These are phyloP conservation scores for Hyalella azteca DNA, from an alignment of 2,888 invertebrate genomes.

Conservation along the genomic window DNA sequence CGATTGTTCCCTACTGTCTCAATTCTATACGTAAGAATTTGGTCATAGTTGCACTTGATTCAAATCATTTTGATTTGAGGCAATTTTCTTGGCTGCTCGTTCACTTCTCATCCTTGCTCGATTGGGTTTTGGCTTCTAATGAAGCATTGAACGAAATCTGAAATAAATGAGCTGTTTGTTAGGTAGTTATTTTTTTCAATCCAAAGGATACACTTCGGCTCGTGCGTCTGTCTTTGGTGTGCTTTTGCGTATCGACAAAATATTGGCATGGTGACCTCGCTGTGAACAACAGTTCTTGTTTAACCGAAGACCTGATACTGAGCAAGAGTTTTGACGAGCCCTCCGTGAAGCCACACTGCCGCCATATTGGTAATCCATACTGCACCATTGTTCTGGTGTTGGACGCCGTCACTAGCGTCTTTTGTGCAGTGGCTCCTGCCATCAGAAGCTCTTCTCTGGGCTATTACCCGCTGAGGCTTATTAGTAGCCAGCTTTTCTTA, in stretches of 20 bases:
- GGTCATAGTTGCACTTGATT: too few species aligned
- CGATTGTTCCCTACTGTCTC: too few species aligned
- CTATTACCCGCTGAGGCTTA: constrained; percentile 24
- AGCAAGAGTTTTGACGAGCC: constrained; percentile 22
- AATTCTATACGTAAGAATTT: too few species aligned
- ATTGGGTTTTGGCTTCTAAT: too few species aligned
- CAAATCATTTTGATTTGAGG: too few species aligned
- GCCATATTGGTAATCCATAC: constrained; percentile 30
- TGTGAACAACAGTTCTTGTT: background rate
- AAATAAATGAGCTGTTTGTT: too few species aligned
- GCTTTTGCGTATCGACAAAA: constrained; percentile 6
- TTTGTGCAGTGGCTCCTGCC: constrained; percentile 14
- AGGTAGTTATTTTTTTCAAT: too few species aligned
- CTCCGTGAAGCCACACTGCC: background rate
- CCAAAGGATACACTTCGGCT: too few species aligned
- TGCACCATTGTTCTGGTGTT: constrained; percentile 22
- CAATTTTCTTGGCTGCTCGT: too few species aligned
- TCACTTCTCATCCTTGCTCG: too few species aligned
- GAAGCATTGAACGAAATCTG: too few species aligned
- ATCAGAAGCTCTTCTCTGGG: background rate
- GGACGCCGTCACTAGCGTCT: background rate
- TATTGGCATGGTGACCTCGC: constrained; percentile 13
- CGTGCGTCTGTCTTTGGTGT: background rate
- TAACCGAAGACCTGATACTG: constrained; percentile 1
- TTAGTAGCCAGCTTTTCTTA: constrained; percentile 2